These are phyloP conservation scores for Abrostola tripartita DNA, from an alignment of 2,888 invertebrate genomes.

Conservation along the genomic window DNA sequence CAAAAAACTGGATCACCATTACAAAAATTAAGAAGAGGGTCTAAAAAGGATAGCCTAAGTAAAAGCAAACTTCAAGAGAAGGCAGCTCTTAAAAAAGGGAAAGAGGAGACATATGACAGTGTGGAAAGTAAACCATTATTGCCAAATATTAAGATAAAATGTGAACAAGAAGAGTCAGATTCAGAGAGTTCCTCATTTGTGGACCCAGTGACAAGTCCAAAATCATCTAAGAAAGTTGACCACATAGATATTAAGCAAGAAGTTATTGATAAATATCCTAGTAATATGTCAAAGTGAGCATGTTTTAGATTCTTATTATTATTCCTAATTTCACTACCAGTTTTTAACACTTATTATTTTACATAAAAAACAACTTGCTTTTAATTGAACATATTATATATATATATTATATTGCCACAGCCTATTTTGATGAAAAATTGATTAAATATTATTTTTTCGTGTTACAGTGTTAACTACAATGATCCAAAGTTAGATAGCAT, in stretches of 20 bases:
- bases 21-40: slow-evolving; percentile 73
- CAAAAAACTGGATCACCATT: slow-evolving; percentile 72
- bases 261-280: slow-evolving; percentile 71
- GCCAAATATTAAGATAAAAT: slow-evolving; percentile 82
- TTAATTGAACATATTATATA: no score
- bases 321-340: no score
- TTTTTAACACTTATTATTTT: no score
- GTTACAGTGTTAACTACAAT: slow-evolving; percentile 65
- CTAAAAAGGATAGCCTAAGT: slow-evolving; percentile 72
- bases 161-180: slow-evolving; percentile 80
- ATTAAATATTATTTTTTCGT: neutral
- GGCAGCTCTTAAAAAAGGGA: slow-evolving; percentile 68
- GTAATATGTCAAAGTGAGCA: slow-evolving; percentile 70
- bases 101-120: slow-evolving; percentile 73
- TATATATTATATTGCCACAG: neutral
- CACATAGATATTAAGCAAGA: slow-evolving; percentile 79
- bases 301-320: slow-evolving; percentile 12
- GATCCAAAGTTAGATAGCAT: slow-evolving; percentile 72
- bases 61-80: slow-evolving; percentile 69
- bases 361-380: no score
- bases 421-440: neutral
- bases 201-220: slow-evolving; percentile 81
- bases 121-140: slow-evolving; percentile 76
- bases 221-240: slow-evolving; percentile 77
- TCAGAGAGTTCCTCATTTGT: slow-evolving; percentile 85